Evolutionary conservation across 2,113 vertebrate genomes (phyloP).

Genomic region (Arvicanthis niloticus): DNA sequence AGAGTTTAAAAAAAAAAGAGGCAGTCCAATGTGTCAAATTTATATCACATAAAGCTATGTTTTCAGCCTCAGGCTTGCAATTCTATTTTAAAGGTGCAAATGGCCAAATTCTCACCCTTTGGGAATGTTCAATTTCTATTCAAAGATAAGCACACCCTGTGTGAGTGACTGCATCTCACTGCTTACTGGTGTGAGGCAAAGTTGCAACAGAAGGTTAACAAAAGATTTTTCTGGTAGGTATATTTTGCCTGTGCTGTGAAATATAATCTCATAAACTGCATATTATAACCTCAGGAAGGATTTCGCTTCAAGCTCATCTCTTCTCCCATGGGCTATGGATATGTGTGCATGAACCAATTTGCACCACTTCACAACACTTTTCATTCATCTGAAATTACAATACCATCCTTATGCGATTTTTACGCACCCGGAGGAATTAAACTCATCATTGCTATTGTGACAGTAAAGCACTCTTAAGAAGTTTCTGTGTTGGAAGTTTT

Average conservation of each 20-base stretch:
- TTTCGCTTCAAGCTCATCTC: conserved; percentile 64
- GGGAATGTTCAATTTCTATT: conserved; percentile 80
- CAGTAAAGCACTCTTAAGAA: conserved; percentile 65
- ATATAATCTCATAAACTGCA: conserved; percentile 58
- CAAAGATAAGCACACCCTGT: conserved; percentile 60
- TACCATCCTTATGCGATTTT: conserved; percentile 41
- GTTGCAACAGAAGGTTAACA: conserved; percentile 63
- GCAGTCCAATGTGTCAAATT: conserved; percentile 44
- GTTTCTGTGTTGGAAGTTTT: conserved; percentile 66
- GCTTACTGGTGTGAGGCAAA: conserved; percentile 58
- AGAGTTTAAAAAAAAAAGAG: conserved; percentile 10
- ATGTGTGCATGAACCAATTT: conserved; percentile 72
- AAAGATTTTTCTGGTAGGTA: conserved; percentile 68
- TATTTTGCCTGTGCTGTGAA: conserved; percentile 62
- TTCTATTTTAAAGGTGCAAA: conserved; percentile 81
- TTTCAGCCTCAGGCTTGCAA: conserved; percentile 67
- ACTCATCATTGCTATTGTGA: conserved; percentile 72
- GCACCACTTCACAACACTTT: conserved; percentile 69
- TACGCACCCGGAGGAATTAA: conserved; percentile 71
- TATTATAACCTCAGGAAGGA: conserved; percentile 64
- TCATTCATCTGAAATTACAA: conserved; percentile 75
- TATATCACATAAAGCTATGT: conserved; percentile 20
- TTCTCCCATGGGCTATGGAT: conserved; percentile 60
- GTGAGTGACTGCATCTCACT: conserved; percentile 67
- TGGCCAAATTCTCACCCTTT: conserved; percentile 79